Evolutionary conservation across 35 echinoderm and acorn worm genomes (phyloP).

Genomic region (Lytechinus pictus): DNA sequence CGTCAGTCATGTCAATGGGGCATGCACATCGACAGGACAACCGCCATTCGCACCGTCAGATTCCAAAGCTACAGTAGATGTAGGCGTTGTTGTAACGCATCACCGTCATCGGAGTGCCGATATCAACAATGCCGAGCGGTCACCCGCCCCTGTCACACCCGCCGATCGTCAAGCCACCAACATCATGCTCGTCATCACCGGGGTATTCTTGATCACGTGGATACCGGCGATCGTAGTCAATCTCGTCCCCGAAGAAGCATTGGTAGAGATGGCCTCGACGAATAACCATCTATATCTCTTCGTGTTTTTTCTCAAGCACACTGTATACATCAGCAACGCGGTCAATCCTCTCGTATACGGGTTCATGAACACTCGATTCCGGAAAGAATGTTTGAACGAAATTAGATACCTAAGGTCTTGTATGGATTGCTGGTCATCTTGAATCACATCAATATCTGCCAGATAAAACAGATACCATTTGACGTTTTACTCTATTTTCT

Average conservation of each 20-base stretch:
- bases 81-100: background rate
- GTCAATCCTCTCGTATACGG: conserved; percentile 41
- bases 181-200: conserved; percentile 36
- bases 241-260: background rate
- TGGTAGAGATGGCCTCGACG: background rate
- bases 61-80: background rate
- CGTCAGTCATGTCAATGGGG: background rate
- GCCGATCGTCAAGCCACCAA: conserved; percentile 35
- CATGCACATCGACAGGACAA: background rate
- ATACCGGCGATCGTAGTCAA: background rate
- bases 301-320: background rate
- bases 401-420: background rate
- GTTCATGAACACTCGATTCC: conserved; percentile 19
- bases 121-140: background rate
- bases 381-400: background rate
- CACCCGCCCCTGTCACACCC: background rate
- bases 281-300: conserved; percentile 16
- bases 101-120: background rate
- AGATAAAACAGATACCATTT: too few species aligned
- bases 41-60: background rate
- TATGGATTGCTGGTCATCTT: background rate
- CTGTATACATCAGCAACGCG: conserved; percentile 33
- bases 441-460: background rate
- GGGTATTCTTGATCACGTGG: background rate
- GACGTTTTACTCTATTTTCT: too few species aligned